phyloP scores from a whole-genome alignment of 2,888 invertebrate genomes.

The Drosophila neonasuta region DNA sequence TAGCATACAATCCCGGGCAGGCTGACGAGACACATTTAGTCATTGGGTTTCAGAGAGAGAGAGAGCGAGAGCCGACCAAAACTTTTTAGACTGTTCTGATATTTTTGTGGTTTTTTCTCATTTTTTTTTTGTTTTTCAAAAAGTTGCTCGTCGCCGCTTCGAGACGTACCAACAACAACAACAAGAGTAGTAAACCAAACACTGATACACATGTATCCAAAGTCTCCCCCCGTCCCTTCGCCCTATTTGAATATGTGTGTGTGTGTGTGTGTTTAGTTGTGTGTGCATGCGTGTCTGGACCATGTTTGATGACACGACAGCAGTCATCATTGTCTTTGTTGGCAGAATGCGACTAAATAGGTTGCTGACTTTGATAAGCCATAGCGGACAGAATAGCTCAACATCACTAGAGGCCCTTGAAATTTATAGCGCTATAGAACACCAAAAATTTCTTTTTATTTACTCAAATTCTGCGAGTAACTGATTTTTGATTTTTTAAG shows the following conservation, averaged over 20 bases:
- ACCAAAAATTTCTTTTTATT: neutral
- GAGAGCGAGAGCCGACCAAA: conserved; percentile 29
- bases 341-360: conserved; percentile 54
- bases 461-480: too few relatives aligned
- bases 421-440: neutral
- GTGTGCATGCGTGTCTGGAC: conserved; percentile 21
- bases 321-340: conserved; percentile 57
- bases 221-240: neutral
- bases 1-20: conserved; percentile 29
- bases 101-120: conserved; percentile 48
- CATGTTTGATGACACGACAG: conserved; percentile 60
- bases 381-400: conserved; percentile 13
- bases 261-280: conserved; percentile 10
- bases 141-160: conserved; percentile 22
- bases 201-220: conserved; percentile 2
- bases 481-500: too few relatives aligned
- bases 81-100: conserved; percentile 49
- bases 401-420: conserved; percentile 8
- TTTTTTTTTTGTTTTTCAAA: conserved; percentile 12
- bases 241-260: conserved; percentile 4
- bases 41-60: conserved; percentile 30
- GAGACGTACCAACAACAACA: conserved; percentile 14
- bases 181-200: conserved; percentile 11
- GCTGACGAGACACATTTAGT: conserved; percentile 38
- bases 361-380: conserved; percentile 59